These are phyloP conservation scores for Micromussa lordhowensis DNA, from an alignment of 92 coral and sea anemone genomes.

Conservation along the genomic window DNA sequence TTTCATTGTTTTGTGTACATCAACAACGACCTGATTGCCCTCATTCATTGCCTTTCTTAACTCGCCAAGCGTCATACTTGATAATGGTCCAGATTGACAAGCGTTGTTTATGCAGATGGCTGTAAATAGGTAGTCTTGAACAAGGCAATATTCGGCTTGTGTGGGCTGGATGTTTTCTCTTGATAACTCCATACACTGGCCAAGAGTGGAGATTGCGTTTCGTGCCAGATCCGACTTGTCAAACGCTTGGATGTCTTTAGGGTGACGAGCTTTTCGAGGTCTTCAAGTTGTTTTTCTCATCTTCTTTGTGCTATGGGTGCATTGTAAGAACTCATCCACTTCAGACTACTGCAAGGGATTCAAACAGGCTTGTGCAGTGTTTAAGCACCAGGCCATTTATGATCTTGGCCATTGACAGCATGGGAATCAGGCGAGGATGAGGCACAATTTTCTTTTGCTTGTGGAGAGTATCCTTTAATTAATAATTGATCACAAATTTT, in stretches of 20 bases:
- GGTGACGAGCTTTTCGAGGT: constrained; percentile 51
- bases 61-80: constrained; percentile 68
- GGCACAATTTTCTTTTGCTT: no score
- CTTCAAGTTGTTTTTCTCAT: constrained; percentile 64
- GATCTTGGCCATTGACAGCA: no score
- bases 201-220: constrained; percentile 44
- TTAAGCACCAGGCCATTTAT: no score
- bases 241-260: constrained; percentile 41
- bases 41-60: constrained; percentile 42
- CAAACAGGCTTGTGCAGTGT: no score
- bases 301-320: constrained; percentile 37
- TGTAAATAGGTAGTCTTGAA: constrained; percentile 46
- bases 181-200: constrained; percentile 27
- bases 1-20: constrained; percentile 56
- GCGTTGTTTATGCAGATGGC: constrained; percentile 41
- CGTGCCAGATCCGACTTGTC: constrained; percentile 46
- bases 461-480: no score
- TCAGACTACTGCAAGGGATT: background rate
- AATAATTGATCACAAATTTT: no score
- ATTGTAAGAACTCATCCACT: constrained; percentile 44
- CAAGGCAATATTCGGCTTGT: constrained; percentile 39
- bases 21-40: constrained; percentile 49
- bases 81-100: constrained; percentile 47
- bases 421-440: no score
- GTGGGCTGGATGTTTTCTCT: background rate